Evolutionary conservation across 2,888 invertebrate genomes (phyloP).

Genomic region (Pachydiplax longipennis): DNA sequence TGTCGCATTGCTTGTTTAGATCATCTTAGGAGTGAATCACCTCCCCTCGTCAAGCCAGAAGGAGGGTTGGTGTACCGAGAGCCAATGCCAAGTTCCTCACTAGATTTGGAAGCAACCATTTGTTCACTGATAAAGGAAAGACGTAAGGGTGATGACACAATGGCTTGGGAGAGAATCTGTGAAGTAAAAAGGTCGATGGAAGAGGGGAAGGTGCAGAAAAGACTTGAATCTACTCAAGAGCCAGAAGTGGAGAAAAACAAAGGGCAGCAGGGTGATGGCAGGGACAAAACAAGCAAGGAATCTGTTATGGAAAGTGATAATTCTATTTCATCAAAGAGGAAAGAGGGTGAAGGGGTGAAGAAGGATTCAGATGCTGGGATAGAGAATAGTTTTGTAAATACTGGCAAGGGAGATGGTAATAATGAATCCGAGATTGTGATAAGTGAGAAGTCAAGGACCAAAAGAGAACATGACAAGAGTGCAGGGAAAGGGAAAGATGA

Average conservation of each 20-base stretch:
- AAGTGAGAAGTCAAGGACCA: conserved; percentile 59
- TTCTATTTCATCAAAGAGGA: not conserved
- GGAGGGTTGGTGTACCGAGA: conserved; percentile 22
- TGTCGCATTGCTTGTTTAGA: conserved; percentile 57
- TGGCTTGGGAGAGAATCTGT: conserved; percentile 4
- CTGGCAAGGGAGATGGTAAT: not conserved
- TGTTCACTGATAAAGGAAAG: conserved; percentile 22
- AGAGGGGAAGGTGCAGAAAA: not conserved
- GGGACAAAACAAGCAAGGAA: not conserved
- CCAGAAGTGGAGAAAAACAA: not conserved
- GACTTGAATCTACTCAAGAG: not conserved
- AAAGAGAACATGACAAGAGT: conserved; percentile 45
- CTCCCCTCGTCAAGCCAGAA: not conserved
- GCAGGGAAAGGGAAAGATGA: conserved; percentile 30
- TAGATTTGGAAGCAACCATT: not conserved
- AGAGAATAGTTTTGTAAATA: not conserved
- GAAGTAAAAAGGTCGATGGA: not conserved
- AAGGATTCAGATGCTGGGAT: not conserved
- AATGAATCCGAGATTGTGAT: not conserved
- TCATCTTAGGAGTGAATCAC: conserved; percentile 52
- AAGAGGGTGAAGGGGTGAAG: not conserved
- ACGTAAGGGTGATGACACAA: not conserved
- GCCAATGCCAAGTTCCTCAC: not conserved
- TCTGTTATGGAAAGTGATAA: not conserved
- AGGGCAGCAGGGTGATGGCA: not conserved